These are phyloP conservation scores for Flexamia atlantica DNA, from an alignment of 2,888 invertebrate species.

Conservation along the genomic window DNA sequence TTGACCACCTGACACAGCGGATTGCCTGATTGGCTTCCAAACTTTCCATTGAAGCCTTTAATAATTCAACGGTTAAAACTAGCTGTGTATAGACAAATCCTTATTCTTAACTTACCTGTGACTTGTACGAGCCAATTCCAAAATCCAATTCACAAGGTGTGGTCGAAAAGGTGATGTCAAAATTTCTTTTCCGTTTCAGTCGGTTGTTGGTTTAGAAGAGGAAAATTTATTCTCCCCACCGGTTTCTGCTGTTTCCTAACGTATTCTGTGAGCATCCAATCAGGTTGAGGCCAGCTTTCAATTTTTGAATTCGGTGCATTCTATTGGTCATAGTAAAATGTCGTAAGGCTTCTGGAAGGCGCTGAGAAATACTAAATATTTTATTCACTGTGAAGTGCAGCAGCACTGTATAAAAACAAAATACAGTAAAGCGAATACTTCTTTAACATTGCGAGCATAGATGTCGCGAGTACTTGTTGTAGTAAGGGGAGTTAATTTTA, in stretches of 20 bases:
- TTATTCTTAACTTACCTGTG: too few relatives aligned
- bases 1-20: too few relatives aligned
- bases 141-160: neutral
- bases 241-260: conserved; percentile 18
- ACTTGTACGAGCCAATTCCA: too few relatives aligned
- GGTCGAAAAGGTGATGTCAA: neutral
- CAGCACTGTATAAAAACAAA: neutral
- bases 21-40: too few relatives aligned
- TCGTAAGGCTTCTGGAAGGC: neutral
- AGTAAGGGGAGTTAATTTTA: too few relatives aligned
- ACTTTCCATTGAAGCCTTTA: too few relatives aligned
- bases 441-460: too few relatives aligned
- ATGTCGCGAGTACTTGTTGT: too few relatives aligned
- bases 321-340: neutral
- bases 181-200: neutral
- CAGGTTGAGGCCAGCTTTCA: neutral
- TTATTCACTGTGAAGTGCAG: neutral
- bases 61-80: too few relatives aligned
- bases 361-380: neutral
- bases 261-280: conserved; percentile 25
- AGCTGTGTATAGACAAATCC: too few relatives aligned
- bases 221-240: neutral
- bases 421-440: too few relatives aligned
- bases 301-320: conserved; percentile 21
- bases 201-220: neutral